phyloP scores from a whole-genome alignment of 35 echinoderm and acorn worm genomes.

The Eucidaris tribuloides region DNA sequence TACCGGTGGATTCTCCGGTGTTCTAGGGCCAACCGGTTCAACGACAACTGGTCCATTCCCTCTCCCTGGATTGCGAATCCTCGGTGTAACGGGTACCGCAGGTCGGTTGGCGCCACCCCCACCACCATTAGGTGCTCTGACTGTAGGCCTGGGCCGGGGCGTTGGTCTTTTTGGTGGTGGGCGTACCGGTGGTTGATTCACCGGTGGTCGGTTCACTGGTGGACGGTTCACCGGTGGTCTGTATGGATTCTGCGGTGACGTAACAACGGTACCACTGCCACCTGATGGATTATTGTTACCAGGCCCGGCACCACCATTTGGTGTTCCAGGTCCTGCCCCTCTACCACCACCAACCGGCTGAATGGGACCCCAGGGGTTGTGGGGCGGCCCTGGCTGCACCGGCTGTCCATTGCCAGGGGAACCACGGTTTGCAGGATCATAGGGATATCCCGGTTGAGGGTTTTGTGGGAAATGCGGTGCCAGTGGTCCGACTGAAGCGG shows the following conservation, averaged over 20 bases:
- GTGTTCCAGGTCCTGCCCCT: background rate
- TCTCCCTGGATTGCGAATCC: background rate
- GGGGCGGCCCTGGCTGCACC: background rate
- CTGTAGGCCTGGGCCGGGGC: background rate
- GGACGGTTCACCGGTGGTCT: background rate
- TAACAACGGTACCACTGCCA: background rate
- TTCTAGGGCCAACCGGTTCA: background rate
- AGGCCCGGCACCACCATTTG: too few species aligned
- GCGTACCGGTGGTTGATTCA: background rate
- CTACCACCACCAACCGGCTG: background rate
- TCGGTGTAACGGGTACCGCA: background rate
- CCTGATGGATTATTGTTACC: too few species aligned
- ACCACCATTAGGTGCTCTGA: background rate
- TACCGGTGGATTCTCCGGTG: constrained; percentile 7
- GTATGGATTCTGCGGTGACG: background rate
- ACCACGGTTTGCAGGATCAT: background rate
- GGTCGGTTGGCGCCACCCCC: background rate
- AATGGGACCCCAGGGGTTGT: background rate
- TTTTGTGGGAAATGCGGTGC: background rate
- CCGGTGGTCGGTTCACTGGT: background rate
- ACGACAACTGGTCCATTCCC: background rate
- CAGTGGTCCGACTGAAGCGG: background rate
- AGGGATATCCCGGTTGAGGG: background rate
- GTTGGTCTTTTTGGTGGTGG: background rate
- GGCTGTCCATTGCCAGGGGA: background rate